Evolutionary conservation across 1,140 invertebrate genomes (phyloP), one percentile per base, ranked within the genome.

Genomic region (Drosophila virilis): DNA sequence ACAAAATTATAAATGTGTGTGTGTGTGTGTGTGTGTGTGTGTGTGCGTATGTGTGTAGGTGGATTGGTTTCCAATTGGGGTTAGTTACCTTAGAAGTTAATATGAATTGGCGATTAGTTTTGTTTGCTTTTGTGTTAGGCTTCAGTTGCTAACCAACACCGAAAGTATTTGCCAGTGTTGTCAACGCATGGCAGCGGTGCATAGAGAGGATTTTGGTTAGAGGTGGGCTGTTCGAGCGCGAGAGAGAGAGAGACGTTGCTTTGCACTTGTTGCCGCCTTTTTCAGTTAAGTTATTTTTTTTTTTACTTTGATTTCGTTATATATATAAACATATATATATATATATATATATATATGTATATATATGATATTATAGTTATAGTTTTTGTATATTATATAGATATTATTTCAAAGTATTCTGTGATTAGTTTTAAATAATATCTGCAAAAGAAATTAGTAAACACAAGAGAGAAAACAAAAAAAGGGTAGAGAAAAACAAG

Each of bases 381-480:
- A 48, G 10, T 4, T 67, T 52, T 67, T 52, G 35, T 45, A 17
- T 42, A 51, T 46, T 33, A 33, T 69, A 40, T 65, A 57, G 45
- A 66, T 64, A 66, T 64, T 66, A 51, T 58, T 50, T 72, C 28
- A 50, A 57, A 61, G 51, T 58, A 66, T 37, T 79, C 69, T 73
- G 62, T 73, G 66, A 78, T 89, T 80, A 83, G 77, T 75, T 88
- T 91, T 91, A 91, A 91, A 88, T 91, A 91, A 91, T 88, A 91
- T 91, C 88, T 91, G 88, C 74, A 91, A 91, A 84, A 91, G 80
- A 91, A 91, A 80, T 80, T 80, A 80, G 88, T 86, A 79, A 77
- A 88, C 71, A 83, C 76, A 89, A 58, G 57, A 83, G 61, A 80
- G 65, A 67, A 74, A 70, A 48, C 57, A 66, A 70, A 43, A 60